phyloP scores from a whole-genome alignment of 1,140 invertebrate species.

The Macrobrachium nipponense region DNA sequence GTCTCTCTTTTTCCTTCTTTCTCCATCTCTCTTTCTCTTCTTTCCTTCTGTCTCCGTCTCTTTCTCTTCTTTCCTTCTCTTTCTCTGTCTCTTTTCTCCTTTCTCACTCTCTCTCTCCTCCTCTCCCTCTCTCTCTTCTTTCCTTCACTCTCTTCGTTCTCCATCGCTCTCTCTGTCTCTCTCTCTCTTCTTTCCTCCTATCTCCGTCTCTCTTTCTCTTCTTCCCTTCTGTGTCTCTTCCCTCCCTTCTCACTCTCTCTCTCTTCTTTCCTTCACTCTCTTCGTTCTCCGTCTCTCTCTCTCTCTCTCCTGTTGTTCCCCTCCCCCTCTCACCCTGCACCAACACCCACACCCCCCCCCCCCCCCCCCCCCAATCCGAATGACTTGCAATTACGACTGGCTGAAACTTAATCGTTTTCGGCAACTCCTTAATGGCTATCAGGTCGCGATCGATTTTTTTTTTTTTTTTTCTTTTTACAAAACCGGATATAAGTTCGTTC shows the following conservation, averaged over 20 bases:
- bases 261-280: neutral
- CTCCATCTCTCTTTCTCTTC: neutral
- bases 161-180: too few relatives aligned
- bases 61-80: neutral
- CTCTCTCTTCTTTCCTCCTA: neutral
- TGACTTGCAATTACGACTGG: neutral
- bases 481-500: too few relatives aligned
- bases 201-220: slow-evolving; percentile 6
- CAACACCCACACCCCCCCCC: too few relatives aligned
- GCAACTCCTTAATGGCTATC: too few relatives aligned
- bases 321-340: neutral
- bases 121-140: neutral
- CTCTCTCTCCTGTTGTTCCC: neutral
- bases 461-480: too few relatives aligned
- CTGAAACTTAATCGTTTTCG: too few relatives aligned
- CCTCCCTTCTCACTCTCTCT: neutral
- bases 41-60: neutral
- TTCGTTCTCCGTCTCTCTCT: neutral
- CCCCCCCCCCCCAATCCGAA: neutral
- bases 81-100: neutral
- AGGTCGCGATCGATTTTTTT: too few relatives aligned
- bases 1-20: neutral
- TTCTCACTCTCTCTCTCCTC: slow-evolving; percentile 11
- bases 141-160: neutral
- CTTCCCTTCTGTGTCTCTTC: neutral